Evolutionary conservation across 1,140 invertebrate species (phyloP).

Genomic region (Diploscapter pachys): DNA sequence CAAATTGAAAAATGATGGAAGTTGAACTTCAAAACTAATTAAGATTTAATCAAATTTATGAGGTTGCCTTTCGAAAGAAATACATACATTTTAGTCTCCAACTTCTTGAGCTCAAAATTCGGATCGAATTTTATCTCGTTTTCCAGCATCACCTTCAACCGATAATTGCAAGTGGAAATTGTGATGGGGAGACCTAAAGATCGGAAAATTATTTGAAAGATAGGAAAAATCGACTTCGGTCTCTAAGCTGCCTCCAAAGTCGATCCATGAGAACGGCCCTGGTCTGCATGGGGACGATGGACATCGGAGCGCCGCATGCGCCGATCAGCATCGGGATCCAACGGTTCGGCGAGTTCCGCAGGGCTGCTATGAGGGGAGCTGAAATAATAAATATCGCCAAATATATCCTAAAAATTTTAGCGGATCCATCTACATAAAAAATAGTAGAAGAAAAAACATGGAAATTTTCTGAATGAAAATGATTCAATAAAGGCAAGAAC

Average conservation of each 20-base stretch:
- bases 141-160: slow-evolving; percentile 16
- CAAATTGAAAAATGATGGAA: too few species aligned
- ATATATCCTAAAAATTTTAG: too few species aligned
- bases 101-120: slow-evolving; percentile 2
- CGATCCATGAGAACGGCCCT: slow-evolving; percentile 14
- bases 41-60: neutral
- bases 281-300: slow-evolving; percentile 3
- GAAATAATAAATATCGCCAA: neutral
- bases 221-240: neutral
- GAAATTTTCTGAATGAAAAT: too few species aligned
- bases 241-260: slow-evolving; percentile 17
- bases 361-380: neutral
- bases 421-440: too few species aligned
- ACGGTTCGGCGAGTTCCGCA: slow-evolving; percentile 7
- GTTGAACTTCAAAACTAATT: too few species aligned
- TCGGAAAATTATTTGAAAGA: neutral
- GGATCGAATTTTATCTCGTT: slow-evolving; percentile 25
- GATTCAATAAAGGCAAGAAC: too few species aligned
- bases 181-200: slow-evolving; percentile 19
- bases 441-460: too few species aligned
- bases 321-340: slow-evolving; percentile 18
- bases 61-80: too few species aligned
- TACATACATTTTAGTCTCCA: slow-evolving; percentile 6
- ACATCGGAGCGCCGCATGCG: slow-evolving; percentile 20
- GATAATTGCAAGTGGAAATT: slow-evolving; percentile 11